These are phyloP conservation scores for Sinocyclocheilus anophthalmus DNA, from an alignment of 2,113 vertebrate species.

Conservation along the genomic window DNA sequence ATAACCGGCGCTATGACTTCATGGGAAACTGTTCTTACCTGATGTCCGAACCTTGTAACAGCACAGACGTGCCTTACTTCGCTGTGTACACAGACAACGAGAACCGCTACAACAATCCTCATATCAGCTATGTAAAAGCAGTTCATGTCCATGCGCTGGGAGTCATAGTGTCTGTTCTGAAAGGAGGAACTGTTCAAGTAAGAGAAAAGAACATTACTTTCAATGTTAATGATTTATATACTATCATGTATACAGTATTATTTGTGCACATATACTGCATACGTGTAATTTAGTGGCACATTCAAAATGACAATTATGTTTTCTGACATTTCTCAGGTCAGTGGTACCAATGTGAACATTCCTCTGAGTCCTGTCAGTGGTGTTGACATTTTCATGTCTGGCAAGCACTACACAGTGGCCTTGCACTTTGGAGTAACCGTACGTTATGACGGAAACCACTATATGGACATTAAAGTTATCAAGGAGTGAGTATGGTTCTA, in stretches of 20 bases:
- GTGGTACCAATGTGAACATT: conserved; percentile 56
- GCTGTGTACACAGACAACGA: conserved; percentile 76
- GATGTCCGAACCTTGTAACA: conserved; percentile 72
- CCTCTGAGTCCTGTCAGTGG: conserved; percentile 48
- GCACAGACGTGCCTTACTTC: conserved; percentile 65
- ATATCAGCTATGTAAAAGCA: conserved; percentile 75
- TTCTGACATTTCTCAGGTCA: conserved; percentile 50
- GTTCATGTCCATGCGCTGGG: conserved; percentile 71
- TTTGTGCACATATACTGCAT: background rate
- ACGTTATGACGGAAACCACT: conserved; percentile 78
- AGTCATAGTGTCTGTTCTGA: conserved; percentile 75
- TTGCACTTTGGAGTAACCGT: conserved; percentile 73
- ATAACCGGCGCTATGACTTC: conserved; percentile 68
- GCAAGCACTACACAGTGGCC: conserved; percentile 56
- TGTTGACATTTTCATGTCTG: conserved; percentile 56
- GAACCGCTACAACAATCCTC: conserved; percentile 69
- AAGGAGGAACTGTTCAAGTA: conserved; percentile 76
- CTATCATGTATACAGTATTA: background rate
- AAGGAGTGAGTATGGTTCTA: conserved; percentile 72
- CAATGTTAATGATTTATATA: background rate
- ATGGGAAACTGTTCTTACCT: conserved; percentile 82
- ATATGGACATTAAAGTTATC: conserved; percentile 74
- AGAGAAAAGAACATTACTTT: background rate
- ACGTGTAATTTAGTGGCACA: background rate
- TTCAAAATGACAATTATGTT: background rate